These are phyloP conservation scores for Nineta flava DNA, from an alignment of 2,888 invertebrate genomes.

Conservation along the genomic window DNA sequence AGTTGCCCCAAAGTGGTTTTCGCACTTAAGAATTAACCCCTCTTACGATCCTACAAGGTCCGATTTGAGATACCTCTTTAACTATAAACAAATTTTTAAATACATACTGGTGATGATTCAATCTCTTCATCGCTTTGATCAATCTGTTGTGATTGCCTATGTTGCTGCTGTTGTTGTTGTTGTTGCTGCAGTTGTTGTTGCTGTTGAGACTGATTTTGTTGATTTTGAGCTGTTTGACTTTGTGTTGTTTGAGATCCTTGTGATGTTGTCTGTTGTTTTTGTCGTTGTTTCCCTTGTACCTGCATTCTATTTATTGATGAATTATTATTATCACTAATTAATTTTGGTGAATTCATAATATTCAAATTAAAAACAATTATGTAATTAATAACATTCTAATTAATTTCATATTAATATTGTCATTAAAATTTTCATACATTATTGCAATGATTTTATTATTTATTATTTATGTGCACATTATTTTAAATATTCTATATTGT, in stretches of 20 bases:
- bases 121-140: conserved; percentile 36
- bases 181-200: not conserved
- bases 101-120: conserved; percentile 34
- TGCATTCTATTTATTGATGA: conserved; percentile 2
- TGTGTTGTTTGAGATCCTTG: too few species aligned
- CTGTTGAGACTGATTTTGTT: not conserved
- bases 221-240: too few species aligned
- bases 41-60: too few species aligned
- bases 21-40: too few species aligned
- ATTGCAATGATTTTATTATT: too few species aligned
- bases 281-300: conserved; percentile 3
- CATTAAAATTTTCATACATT: too few species aligned
- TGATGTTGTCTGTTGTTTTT: not conserved
- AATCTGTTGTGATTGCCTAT: conserved; percentile 21
- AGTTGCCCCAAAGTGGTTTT: too few species aligned
- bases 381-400: too few species aligned
- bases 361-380: not conserved
- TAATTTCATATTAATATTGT: too few species aligned
- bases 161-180: conserved; percentile 12
- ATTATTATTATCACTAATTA: not conserved
- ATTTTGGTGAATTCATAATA: conserved; percentile 4
- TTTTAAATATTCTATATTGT: too few species aligned
- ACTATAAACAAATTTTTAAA: not conserved
- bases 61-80: too few species aligned
- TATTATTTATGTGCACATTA: too few species aligned